phyloP scores from a whole-genome alignment of 2,797 vertebrate species.

The Acrocephalus scirpaceus region DNA sequence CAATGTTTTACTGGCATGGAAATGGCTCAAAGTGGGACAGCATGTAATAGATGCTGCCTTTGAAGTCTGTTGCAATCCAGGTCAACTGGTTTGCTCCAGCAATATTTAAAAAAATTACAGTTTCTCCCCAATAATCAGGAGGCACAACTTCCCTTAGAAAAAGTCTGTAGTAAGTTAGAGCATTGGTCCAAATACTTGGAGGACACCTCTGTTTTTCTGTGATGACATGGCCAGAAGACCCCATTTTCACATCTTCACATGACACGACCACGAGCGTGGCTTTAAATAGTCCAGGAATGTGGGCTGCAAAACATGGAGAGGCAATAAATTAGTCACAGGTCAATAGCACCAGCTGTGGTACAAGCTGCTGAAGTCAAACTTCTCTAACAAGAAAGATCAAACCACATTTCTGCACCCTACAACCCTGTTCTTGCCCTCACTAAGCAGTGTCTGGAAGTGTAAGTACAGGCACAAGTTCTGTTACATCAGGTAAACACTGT shows the following conservation, averaged over 20 bases:
- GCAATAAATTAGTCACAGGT: background rate
- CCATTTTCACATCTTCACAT: slow-evolving; percentile 70
- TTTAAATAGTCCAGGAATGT: slow-evolving; percentile 87
- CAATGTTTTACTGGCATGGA: slow-evolving; percentile 49
- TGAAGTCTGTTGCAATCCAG: slow-evolving; percentile 41
- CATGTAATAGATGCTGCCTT: background rate
- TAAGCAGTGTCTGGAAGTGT: background rate
- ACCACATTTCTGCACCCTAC: background rate
- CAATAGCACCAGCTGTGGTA: background rate
- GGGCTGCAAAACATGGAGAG: slow-evolving; percentile 76
- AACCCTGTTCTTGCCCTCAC: background rate
- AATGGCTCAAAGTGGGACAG: slow-evolving; percentile 49
- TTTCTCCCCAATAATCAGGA: slow-evolving; percentile 55
- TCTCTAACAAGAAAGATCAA: background rate
- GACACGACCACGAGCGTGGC: slow-evolving; percentile 94
- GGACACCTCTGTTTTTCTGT: background rate
- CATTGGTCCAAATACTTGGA: slow-evolving; percentile 22
- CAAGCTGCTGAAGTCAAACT: background rate
- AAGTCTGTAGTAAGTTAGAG: slow-evolving; percentile 4
- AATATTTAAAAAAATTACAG: slow-evolving; percentile 34
- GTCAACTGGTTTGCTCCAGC: slow-evolving; percentile 39
- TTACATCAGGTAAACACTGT: background rate
- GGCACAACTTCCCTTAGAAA: slow-evolving; percentile 54
- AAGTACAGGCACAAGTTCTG: background rate
- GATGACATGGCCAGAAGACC: background rate